A percentile compares a stretch with the other conserved stretches of the same genome.
phyloP scores from a whole-genome alignment of 2,888 invertebrate genomes.

The Beris chalybata region DNA sequence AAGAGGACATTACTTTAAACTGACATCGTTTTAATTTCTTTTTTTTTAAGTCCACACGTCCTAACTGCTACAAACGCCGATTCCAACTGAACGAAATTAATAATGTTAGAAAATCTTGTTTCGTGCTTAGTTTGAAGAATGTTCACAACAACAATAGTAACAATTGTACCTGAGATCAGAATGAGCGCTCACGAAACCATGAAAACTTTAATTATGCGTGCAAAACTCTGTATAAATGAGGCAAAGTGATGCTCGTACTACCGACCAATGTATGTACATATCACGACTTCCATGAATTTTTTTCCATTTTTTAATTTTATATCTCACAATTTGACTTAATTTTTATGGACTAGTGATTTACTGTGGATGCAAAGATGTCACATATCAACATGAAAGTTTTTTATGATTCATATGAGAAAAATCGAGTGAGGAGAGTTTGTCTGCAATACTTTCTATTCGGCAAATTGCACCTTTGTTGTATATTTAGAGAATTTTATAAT shows the following conservation, averaged over 20 bases:
- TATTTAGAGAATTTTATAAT: too few relatives aligned
- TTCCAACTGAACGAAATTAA: neutral
- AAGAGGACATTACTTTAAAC: slow-evolving; percentile 19
- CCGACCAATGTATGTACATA: too few relatives aligned
- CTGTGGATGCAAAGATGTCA: slow-evolving; percentile 7
- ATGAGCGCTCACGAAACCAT: slow-evolving; percentile 25
- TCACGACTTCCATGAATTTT: too few relatives aligned
- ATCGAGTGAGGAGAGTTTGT: too few relatives aligned
- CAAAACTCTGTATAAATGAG: slow-evolving; percentile 1
- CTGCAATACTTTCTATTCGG: too few relatives aligned
- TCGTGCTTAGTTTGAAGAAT: neutral
- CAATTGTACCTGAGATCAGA: neutral
- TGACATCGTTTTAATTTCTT: neutral
- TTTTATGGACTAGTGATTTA: neutral
- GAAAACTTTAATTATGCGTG: slow-evolving; percentile 33
- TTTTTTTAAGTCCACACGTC: neutral
- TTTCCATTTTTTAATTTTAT: neutral
- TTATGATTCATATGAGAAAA: too few relatives aligned
- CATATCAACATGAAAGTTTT: neutral
- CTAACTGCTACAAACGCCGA: neutral
- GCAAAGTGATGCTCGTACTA: neutral
- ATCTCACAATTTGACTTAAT: slow-evolving; percentile 1
- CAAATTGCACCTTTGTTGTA: too few relatives aligned
- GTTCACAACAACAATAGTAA: neutral
- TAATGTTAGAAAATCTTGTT: neutral